Percentiles rank a stretch among this genome's conserved stretches.
These are phyloP conservation scores for Halictus rubicundus DNA, from an alignment of 1,140 invertebrate species.

Conservation along the genomic window DNA sequence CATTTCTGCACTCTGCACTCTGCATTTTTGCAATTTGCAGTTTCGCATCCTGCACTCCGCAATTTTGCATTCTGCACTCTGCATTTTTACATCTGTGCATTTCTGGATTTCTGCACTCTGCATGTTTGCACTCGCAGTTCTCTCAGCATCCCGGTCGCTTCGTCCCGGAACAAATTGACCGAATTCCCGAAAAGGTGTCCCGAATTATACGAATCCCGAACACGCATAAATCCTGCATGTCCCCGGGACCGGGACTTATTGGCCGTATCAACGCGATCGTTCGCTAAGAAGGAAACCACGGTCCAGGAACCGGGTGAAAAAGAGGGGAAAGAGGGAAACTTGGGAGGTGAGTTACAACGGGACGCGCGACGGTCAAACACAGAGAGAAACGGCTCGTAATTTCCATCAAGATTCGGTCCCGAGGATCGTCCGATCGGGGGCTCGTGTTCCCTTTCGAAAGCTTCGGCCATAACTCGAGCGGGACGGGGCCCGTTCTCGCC, in stretches of 20 bases:
- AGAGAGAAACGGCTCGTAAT: slow-evolving; percentile 51
- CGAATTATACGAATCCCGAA: too few relatives aligned
- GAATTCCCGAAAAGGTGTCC: too few relatives aligned
- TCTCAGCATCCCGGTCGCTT: too few relatives aligned
- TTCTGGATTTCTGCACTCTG: too few relatives aligned
- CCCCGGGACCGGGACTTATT: slow-evolving; percentile 19
- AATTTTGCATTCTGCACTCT: too few relatives aligned
- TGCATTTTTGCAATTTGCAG: too few relatives aligned
- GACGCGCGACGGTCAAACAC: slow-evolving; percentile 36
- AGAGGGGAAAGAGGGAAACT: slow-evolving; percentile 15
- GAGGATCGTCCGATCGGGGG: slow-evolving; percentile 28
- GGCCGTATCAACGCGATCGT: slow-evolving; percentile 45
- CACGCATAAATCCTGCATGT: too few relatives aligned
- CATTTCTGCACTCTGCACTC: too few relatives aligned
- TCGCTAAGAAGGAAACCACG: slow-evolving; percentile 19
- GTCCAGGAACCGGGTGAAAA: slow-evolving; percentile 15
- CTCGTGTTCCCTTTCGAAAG: slow-evolving; percentile 59
- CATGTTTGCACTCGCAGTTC: too few relatives aligned
- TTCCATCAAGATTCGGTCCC: slow-evolving; percentile 49
- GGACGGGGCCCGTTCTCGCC: neutral
- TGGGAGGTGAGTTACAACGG: slow-evolving; percentile 40
- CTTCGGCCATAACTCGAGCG: slow-evolving; percentile 51
- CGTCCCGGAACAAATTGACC: too few relatives aligned
- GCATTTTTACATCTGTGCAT: too few relatives aligned
- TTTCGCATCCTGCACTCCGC: too few relatives aligned